A percentile compares a stretch with the other conserved stretches of the same genome.
These are phyloP conservation scores for Eumerus sabulonum DNA, from an alignment of 2,888 invertebrate species.

Conservation along the genomic window DNA sequence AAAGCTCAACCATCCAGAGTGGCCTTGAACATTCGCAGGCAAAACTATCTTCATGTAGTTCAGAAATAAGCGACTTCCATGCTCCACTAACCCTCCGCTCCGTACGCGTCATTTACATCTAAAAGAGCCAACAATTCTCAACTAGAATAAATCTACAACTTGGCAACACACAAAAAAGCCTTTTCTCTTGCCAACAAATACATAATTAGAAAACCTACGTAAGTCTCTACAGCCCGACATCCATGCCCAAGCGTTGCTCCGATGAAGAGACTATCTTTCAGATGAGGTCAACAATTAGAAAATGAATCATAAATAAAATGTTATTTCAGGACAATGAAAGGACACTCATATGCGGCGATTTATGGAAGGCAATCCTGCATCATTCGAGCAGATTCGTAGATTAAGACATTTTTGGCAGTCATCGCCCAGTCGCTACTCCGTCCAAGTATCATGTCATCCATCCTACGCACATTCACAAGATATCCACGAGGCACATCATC, in stretches of 20 bases:
- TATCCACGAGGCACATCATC: constrained; percentile 37
- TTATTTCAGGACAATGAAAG: not conserved
- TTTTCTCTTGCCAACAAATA: not conserved
- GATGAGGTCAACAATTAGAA: constrained; percentile 44
- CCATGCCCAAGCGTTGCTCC: no score
- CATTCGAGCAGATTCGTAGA: not conserved
- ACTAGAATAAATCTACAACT: no score
- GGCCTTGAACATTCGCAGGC: no score
- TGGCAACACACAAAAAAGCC: no score
- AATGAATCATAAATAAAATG: constrained; percentile 46
- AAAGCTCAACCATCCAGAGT: no score
- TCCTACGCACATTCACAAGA: constrained; percentile 32
- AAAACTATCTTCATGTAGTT: no score
- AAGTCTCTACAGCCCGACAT: no score
- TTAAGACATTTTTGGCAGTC: constrained; percentile 53
- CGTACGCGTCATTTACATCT: no score
- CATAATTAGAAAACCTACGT: not conserved
- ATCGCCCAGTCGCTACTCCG: constrained; percentile 14
- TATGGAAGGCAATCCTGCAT: not conserved
- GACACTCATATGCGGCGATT: not conserved
- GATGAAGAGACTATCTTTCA: no score
- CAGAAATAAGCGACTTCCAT: no score
- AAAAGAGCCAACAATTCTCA: no score
- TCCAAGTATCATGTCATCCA: constrained; percentile 20
- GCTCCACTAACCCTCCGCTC: no score